Evolutionary conservation across 2,113 vertebrate genomes (phyloP), one percentile per base, ranked within the genome.

Genomic region (Hyperopisus bebe): DNA sequence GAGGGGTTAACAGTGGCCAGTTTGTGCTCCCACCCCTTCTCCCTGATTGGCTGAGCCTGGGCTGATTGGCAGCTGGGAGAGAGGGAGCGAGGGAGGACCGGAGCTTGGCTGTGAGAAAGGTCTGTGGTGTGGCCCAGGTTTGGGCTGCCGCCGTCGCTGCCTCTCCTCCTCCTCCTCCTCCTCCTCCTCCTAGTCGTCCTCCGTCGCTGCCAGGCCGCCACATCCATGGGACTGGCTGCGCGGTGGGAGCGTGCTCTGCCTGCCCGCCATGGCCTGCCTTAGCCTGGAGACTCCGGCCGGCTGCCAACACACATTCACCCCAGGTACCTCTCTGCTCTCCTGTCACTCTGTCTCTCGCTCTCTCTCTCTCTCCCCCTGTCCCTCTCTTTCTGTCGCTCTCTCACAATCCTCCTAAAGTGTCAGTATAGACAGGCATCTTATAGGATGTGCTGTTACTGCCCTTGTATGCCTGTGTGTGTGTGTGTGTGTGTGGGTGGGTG

Each of bases 291-390:
- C 93, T 91, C 94, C 94, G 39, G 93, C 93, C 90, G 94, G 95
- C 93, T 95, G 95, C 93, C 94, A 93, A 93, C 94, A 95, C 92
- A 95, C 94, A 93, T 95, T 95, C 89, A 93, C 93, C 95, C 94
- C 94, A 95, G 94, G 93, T 94, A 93, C 89, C 39, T 6, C 27
- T 47, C 66, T 2, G 3, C 6, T 50, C 31, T 21, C 3, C 10
- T 82, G 19, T 35, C 44, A 6, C 50, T 80, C 4, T 19, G 17
- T 66, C 44, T 39, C 3, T 66, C 46, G 46, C 46, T 86, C 11
- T 90, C 27, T 31, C 84, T 39, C 85, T 47, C 70, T 87, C 42
- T 44, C 35, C 2, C 58, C 3, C 4, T 86, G 77, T 21, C 58
- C 58, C 10, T 24, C 5, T 3, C 0, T 50, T 35, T 66, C 51